phyloP scores from a whole-genome alignment of 2,888 invertebrate species.

The Lycia hirtaria region DNA sequence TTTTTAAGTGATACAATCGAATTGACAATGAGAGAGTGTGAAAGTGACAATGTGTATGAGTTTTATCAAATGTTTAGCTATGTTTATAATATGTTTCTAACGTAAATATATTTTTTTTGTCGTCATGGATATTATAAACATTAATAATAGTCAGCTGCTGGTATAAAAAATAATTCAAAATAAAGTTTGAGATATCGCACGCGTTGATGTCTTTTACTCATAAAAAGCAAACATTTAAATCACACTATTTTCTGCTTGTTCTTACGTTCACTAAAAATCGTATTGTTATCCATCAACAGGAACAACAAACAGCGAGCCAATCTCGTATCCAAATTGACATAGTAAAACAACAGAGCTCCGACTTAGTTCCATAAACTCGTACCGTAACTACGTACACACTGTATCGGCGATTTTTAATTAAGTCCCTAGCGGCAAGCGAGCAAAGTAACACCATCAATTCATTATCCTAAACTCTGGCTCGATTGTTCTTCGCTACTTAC shows the following conservation, averaged over 20 bases:
- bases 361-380: conserved; percentile 83
- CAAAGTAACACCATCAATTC: conserved; percentile 85
- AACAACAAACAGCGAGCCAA: conserved; percentile 57
- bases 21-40: no score
- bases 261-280: no score
- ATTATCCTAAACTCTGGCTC: conserved; percentile 85
- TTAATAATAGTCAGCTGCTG: no score
- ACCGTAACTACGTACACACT: conserved; percentile 83
- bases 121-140: no score
- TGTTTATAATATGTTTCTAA: no score
- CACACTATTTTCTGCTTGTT: no score
- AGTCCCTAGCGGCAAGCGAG: conserved; percentile 81
- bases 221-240: background rate
- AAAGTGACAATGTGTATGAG: no score
- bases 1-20: no score
- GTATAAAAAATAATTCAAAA: background rate
- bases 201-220: conserved; percentile 37
- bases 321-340: conserved; percentile 84
- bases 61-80: no score
- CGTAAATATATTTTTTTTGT: no score
- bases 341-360: conserved; percentile 81
- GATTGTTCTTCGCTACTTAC: conserved; percentile 85
- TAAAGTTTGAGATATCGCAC: conserved; percentile 3
- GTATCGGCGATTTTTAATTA: conserved; percentile 86
- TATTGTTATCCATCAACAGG: conserved; percentile 7